Percentiles rank a stretch among this genome's conserved stretches.
Evolutionary conservation across 1,140 invertebrate species (phyloP).

Genomic region (Anoplolepis gracilipes): DNA sequence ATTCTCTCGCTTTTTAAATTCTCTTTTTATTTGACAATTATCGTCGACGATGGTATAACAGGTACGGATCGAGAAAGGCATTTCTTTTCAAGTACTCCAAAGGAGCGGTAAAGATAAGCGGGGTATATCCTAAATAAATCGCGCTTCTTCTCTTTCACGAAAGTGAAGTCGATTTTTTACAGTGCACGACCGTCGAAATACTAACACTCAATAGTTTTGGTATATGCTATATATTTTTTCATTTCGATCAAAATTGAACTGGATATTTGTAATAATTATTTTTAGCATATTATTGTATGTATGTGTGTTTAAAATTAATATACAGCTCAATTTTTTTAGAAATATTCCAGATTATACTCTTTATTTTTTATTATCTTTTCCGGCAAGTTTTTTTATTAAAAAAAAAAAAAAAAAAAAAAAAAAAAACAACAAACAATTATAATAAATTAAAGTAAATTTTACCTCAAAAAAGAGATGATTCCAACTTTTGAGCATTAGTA

Average conservation of each 20-base stretch:
- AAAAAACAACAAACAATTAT: not conserved
- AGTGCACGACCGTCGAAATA: not conserved
- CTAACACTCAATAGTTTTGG: constrained; percentile 43
- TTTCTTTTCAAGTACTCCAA: constrained; percentile 73
- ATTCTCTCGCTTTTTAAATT: constrained; percentile 46
- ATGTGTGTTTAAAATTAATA: not conserved
- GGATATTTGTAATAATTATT: not conserved
- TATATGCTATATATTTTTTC: not conserved
- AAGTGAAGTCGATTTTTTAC: not conserved
- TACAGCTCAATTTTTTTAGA: not conserved
- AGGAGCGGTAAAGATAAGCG: constrained; percentile 47
- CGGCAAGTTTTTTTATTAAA: not conserved
- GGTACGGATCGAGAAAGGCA: constrained; percentile 72
- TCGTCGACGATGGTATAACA: constrained; percentile 44
- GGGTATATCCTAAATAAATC: constrained; percentile 12
- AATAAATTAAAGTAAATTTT: too few relatives aligned
- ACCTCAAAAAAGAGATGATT: not conserved
- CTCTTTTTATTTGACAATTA: constrained; percentile 63
- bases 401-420: too few relatives aligned
- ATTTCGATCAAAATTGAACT: not conserved
- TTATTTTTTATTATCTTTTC: not conserved
- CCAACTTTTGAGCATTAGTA: constrained; percentile 27
- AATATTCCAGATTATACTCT: not conserved
- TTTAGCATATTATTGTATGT: not conserved
- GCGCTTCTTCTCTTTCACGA: constrained; percentile 1